Evolutionary conservation across 64 coral and sea anemone genomes (phyloP).

Genomic region (Stichodactyla helianthus): DNA sequence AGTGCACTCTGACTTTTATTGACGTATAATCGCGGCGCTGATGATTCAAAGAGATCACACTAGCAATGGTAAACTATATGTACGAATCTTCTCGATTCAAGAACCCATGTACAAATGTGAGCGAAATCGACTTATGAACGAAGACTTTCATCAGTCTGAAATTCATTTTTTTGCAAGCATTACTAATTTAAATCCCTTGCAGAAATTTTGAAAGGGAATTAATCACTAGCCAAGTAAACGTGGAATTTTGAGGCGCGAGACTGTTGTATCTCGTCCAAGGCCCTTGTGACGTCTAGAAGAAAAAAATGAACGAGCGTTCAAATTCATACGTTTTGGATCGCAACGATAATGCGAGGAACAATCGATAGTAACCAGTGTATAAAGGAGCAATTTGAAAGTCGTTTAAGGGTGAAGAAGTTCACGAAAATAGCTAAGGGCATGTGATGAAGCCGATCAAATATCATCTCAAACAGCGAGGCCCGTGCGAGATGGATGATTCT

Average conservation of each 20-base stretch:
- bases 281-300: not conserved
- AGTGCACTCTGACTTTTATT: not conserved
- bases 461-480: not conserved
- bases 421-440: not conserved
- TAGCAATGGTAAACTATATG: not conserved
- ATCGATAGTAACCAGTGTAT: not conserved
- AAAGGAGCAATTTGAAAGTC: constrained; percentile 27
- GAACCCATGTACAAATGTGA: not conserved
- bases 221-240: no score
- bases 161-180: no score
- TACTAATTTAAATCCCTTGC: no score
- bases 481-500: not conserved
- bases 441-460: not conserved
- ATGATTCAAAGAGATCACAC: not conserved
- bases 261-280: not conserved
- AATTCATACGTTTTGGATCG: not conserved
- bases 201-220: no score
- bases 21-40: not conserved
- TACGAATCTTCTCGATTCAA: not conserved
- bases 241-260: not conserved
- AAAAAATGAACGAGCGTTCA: not conserved
- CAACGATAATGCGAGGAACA: constrained; percentile 4
- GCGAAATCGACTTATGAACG: not conserved
- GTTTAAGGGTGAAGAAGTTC: constrained; percentile 18
- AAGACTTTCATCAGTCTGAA: no score